Evolutionary conservation across 2,888 invertebrate species (phyloP), one percentile per base, ranked within the genome.

Genomic region (Leptopilina myrica): DNA sequence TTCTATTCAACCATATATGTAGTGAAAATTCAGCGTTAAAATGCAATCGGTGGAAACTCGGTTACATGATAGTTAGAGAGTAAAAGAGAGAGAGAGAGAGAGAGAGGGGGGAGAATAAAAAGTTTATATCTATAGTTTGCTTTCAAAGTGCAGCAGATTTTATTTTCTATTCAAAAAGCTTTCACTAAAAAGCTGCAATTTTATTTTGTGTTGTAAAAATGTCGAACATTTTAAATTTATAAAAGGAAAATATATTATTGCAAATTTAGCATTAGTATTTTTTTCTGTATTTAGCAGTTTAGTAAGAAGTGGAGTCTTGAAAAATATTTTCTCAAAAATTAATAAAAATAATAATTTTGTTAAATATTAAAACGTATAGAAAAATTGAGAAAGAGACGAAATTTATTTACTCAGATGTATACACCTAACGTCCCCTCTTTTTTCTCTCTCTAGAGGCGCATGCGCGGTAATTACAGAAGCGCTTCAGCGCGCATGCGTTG

Each of bases 101-200:
- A 33, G 33, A 33, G 33, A 3, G 1, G 20, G 20, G 20, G 20
- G 62, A 15, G 62, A 62, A 62, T 62, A 62, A 62, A 62, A 15
- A 15, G 2, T 62, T 62, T 15, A 20, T 62, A 15, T 62, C 62
- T 20, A 62, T 62, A 8, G 15, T n/a, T 62, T 62, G 3, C 20
- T 62, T 62, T 62, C 20, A 62, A 62, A 62, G 15, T 15, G 59
- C 14, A 59, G 59, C 59, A 59, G 59, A 59, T 59, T 49, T 49
- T 49, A 49, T 49, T 49, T 49, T 49, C 49, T 49, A 49, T 49
- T 49, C 49, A 49, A 49, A 49, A 49, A 49, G 49, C 49, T 49
- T 11, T 49, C 49, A 43, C 43, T 49, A 12, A 49, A 49, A 9
- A 49, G 49, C 49, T 49, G 49, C 49, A 49, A 49, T 49, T 49